Base-by-base conservation (phyloP, 2,888 invertebrate species). In the Tenthredo distinguenda region DNA sequence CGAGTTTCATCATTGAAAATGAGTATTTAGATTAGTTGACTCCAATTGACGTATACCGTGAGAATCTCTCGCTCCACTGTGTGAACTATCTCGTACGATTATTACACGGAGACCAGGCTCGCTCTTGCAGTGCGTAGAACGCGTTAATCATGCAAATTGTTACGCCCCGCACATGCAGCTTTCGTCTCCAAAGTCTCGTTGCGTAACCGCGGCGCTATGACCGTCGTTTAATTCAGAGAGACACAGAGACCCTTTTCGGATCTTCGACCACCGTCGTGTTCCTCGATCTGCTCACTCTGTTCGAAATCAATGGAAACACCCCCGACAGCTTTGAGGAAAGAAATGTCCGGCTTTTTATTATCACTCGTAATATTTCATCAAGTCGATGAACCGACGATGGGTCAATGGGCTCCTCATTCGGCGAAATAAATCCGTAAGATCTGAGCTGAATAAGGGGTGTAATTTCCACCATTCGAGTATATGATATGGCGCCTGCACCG, bases 21-120 rank as follows among this genome's bases (percentile, higher is more conserved):
- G 88, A 89, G 89, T 92, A 92, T 93, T 93, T 92, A 92, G 92
- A 93, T 92, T 92, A 93, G 93, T 93, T 93, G 92, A 93, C 93
- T 93, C 91, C 93, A 93, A 93, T 93, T 93, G 92, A 89, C 91
- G 90, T 88, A 89, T 90, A 92, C 92, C 92, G 92, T 92, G 92
- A 92, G 92, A 92, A 92, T 92, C 90, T 90, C 91, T 68, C 47
- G 68, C 31, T 74, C 10, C 0, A 43, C 43, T 83, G 83, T 83
- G 83, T 83, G 83, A 83, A 83, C 83, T 34, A 21, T n/a, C 47
- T 62, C 40, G 26, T 21, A 47, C 76, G 43, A 76, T 71, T 71
- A 71, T 68, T 21, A 68, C 34, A 31, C 21, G 7, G n/a, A 21
- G n/a, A n/a, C 34, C 55, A 55, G 31, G 31, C 47, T 21, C n/a